phyloP scores from a whole-genome alignment of 1,140 invertebrate genomes.

The Saccostrea glomerata region DNA sequence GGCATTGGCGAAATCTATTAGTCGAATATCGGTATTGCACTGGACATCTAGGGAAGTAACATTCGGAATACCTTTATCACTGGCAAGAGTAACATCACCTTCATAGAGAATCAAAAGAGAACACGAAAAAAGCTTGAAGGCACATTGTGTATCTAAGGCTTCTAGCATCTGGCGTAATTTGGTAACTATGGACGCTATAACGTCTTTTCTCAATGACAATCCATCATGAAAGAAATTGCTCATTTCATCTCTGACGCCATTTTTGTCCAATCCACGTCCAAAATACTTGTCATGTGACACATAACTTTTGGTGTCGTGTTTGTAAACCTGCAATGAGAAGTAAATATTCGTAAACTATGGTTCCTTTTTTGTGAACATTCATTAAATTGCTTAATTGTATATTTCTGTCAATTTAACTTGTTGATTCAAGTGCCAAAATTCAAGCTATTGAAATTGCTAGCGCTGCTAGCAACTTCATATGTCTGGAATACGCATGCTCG shows the following conservation, averaged over 20 bases:
- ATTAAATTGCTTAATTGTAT: neutral
- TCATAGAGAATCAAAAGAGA: slow-evolving; percentile 94
- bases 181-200: slow-evolving; percentile 87
- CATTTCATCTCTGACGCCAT: slow-evolving; percentile 89
- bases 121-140: slow-evolving; percentile 96
- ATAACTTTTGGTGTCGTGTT: slow-evolving; percentile 84
- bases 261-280: slow-evolving; percentile 89
- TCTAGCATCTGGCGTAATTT: slow-evolving; percentile 86
- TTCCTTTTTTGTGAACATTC: neutral
- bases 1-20: slow-evolving; percentile 97
- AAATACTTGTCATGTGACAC: slow-evolving; percentile 94
- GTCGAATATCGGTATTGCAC: slow-evolving; percentile 86
- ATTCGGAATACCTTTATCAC: neutral
- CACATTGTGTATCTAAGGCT: slow-evolving; percentile 90
- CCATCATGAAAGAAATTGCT: slow-evolving; percentile 92
- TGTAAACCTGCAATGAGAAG: slow-evolving; percentile 83
- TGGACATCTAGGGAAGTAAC: no score
- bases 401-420: no score
- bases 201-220: slow-evolving; percentile 83
- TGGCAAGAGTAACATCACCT: slow-evolving; percentile 78
- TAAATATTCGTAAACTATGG: neutral
- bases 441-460: no score
- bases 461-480: no score
- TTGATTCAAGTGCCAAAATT: no score
- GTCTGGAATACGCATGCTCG: no score